Evolutionary conservation across 2,888 invertebrate genomes (phyloP).

Genomic region (Cantharis rufa): DNA sequence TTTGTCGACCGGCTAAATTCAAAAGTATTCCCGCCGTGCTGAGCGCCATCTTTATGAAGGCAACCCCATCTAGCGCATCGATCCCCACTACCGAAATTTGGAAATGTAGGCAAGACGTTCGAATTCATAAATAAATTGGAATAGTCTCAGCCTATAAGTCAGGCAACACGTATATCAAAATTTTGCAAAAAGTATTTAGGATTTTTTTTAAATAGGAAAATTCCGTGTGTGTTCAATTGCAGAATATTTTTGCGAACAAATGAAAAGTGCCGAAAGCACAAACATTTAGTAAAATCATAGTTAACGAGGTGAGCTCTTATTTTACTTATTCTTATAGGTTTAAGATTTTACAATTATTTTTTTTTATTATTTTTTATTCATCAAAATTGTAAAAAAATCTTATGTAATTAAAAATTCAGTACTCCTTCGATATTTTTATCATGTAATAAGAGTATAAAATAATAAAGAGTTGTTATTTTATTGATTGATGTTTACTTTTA

Average conservation of each 20-base stretch:
- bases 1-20: background rate
- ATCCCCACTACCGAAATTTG: background rate
- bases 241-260: background rate
- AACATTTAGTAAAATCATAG: background rate
- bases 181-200: background rate
- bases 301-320: background rate
- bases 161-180: conserved; percentile 24
- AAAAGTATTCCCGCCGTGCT: background rate
- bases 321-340: background rate
- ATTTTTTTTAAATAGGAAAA: background rate
- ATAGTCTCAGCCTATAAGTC: conserved; percentile 16
- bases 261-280: background rate
- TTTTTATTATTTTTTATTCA: background rate
- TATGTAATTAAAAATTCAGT: background rate
- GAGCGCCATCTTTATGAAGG: background rate
- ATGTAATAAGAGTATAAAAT: background rate
- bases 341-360: background rate
- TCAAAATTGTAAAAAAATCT: background rate
- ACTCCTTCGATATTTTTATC: background rate
- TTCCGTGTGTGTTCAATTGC: background rate
- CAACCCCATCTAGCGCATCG: background rate
- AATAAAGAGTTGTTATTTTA: background rate
- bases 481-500: background rate
- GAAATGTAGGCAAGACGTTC: background rate
- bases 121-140: background rate